These are phyloP conservation scores for Rafetus swinhoei DNA, from an alignment of 2,113 vertebrate species.

Conservation along the genomic window DNA sequence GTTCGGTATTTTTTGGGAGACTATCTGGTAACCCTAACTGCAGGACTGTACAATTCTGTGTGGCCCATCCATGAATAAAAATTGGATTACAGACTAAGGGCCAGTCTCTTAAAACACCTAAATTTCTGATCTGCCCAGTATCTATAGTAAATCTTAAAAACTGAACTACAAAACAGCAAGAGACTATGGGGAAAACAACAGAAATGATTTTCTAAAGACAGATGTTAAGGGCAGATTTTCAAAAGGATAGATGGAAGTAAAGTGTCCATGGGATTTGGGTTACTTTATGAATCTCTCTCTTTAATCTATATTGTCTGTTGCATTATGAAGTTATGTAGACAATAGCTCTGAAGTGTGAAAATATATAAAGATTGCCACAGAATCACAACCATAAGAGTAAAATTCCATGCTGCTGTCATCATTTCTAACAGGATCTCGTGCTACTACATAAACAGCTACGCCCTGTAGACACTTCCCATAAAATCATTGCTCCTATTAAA, in stretches of 20 bases:
- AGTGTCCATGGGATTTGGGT: accelerated
- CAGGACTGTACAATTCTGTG: accelerated
- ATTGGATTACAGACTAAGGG: accelerated
- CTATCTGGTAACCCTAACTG: too few species aligned
- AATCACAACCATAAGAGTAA: neutral
- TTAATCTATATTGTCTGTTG: neutral
- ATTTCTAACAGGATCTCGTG: neutral
- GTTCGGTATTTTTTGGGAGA: too few species aligned
- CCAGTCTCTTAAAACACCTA: accelerated
- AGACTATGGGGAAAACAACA: neutral
- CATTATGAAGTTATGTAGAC: neutral
- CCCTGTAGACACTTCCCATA: neutral
- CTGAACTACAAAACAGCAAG: neutral
- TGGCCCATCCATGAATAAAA: accelerated
- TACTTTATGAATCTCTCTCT: neutral
- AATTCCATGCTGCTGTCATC: neutral
- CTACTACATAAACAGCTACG: accelerated
- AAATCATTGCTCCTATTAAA: neutral
- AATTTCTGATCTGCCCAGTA: accelerated
- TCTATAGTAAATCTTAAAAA: accelerated
- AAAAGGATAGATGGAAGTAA: neutral
- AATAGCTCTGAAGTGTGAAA: neutral
- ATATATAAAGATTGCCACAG: neutral
- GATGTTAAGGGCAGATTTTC: neutral
- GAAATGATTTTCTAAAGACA: neutral